Percentiles rank a stretch among this genome's conserved stretches.
Conservation (phyloP, 2,888 invertebrate genomes). For the Pyrgus malvae region DNA sequence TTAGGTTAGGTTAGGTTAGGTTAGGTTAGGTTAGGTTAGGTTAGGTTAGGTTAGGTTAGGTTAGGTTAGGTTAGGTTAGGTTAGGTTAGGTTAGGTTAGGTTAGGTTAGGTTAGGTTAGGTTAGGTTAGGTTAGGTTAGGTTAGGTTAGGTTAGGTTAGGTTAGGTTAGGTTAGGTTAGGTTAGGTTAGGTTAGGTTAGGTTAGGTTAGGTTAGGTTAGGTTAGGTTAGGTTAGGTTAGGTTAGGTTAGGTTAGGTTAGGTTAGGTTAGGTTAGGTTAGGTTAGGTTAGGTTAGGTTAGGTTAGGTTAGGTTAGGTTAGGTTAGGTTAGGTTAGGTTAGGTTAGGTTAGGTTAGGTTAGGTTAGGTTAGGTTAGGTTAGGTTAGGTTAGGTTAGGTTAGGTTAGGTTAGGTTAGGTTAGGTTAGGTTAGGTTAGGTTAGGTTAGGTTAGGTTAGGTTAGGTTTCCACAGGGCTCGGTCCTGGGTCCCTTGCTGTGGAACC, state of each 20-base stretch:
- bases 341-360: no score
- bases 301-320: slow-evolving; percentile 39
- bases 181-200: slow-evolving; percentile 41
- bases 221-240: slow-evolving; percentile 41
- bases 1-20: slow-evolving; percentile 35
- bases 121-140: slow-evolving; percentile 38
- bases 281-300: slow-evolving; percentile 35
- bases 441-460: no score
- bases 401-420: no score
- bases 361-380: no score
- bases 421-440: no score
- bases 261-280: slow-evolving; percentile 33
- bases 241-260: slow-evolving; percentile 38
- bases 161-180: slow-evolving; percentile 41
- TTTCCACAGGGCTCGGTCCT: no score
- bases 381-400: no score
- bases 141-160: slow-evolving; percentile 39
- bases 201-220: slow-evolving; percentile 41
- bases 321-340: no score
- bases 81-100: slow-evolving; percentile 33
- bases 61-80: slow-evolving; percentile 37
- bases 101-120: slow-evolving; percentile 37
- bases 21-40: slow-evolving; percentile 37
- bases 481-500: no score
- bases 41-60: slow-evolving; percentile 38